These are phyloP conservation scores for Brachyrhaphis roseni DNA, from an alignment of 2,797 vertebrate genomes.

Conservation along the genomic window DNA sequence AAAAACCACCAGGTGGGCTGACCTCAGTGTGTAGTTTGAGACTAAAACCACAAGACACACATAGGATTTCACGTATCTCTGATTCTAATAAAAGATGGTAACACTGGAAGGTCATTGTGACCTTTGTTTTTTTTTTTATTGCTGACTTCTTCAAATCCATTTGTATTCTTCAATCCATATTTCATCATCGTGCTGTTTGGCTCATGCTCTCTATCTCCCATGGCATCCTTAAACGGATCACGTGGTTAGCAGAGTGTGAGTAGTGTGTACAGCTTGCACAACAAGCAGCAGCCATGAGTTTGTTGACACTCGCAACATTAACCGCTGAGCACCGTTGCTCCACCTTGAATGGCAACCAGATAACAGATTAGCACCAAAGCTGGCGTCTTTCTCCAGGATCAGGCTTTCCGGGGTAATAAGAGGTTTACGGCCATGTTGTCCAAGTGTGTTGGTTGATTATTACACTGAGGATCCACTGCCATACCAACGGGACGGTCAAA, in stretches of 20 bases:
- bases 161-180: neutral
- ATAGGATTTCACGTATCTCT: neutral
- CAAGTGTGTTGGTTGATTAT: constrained; percentile 57
- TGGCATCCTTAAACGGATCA: constrained; percentile 24
- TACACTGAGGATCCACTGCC: constrained; percentile 28
- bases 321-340: constrained; percentile 1
- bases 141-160: neutral
- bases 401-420: neutral
- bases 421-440: constrained; percentile 36
- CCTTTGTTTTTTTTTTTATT: neutral
- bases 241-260: constrained; percentile 9
- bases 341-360: constrained; percentile 1
- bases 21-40: neutral
- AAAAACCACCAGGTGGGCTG: neutral
- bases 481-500: constrained; percentile 46
- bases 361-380: neutral
- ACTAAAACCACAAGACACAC: neutral
- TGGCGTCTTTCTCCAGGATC: neutral
- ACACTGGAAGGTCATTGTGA: constrained; percentile 32
- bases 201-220: constrained; percentile 23
- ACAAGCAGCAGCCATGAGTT: constrained; percentile 47
- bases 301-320: constrained; percentile 69
- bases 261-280: constrained; percentile 48
- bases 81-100: neutral
- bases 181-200: neutral